Base-by-base conservation (phyloP, 2,113 vertebrate species). In the Podarcis raffonei region DNA sequence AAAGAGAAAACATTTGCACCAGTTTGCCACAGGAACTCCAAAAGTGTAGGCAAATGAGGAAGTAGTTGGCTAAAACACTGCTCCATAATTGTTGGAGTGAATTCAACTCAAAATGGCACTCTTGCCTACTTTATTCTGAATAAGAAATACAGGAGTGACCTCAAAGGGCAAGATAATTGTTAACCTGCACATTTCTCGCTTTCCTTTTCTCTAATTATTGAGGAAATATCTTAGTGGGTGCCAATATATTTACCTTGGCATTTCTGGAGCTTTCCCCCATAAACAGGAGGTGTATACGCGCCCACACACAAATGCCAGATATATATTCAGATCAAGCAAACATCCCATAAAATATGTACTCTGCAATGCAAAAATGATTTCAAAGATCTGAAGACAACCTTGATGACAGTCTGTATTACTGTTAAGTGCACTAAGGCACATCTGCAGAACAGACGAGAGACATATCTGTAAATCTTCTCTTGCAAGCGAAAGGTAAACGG, bases 51-150 rank as follows among this genome's bases (percentile, higher is more conserved):
- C 72, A 62, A 71, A 69, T 89, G 88, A 94, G 90, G 86, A 91
- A 91, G 90, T 93, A 91, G 77, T 72, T 65, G 85, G 88, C 89
- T 91, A 93, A 93, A 95, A 84, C 42, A 82, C 85, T 91, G 88
- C 94, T 93, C 91, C 86, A 91, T 89, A 94, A 96, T 95, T 95
- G 91, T 87, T 82, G 72, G 89, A 95, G 90, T 48, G 87, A 96
- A 94, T 89, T 25, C 90, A 95, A 76, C 2, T 94, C 94, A 96
- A 94, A 96, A 96, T 95, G 91, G 91, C n/a, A 84, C 89, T 96
- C 92, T 94, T 93, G 92, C 94, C 93, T 95, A 90, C 71, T 92
- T 95, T 89, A 94, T 94, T 95, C 93, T 96, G 94, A 92, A 96
- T 96, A 96, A 96, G 87, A 84, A 97, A 95, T 96, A 93, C 89